Conservation (phyloP, 2,113 vertebrate genomes). For the Heloderma charlesbogerti region DNA sequence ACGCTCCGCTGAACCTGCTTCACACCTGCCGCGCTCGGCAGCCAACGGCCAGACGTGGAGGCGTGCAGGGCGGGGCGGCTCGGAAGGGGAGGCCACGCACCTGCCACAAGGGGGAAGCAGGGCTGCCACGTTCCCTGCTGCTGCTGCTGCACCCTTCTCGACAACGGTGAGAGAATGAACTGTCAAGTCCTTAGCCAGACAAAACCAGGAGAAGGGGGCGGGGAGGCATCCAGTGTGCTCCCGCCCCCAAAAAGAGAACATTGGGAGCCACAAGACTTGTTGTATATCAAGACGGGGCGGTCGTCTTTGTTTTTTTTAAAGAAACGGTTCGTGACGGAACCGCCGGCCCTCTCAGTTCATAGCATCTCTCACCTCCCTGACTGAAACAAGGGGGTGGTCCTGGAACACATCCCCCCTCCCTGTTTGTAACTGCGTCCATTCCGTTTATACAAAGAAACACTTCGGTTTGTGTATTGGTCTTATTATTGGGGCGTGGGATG, state of each 20-base stretch:
- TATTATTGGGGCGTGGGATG: slow-evolving; percentile 55
- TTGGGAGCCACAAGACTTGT: slow-evolving; percentile 11
- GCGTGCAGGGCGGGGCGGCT: slow-evolving; percentile 19
- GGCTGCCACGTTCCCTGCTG: not conserved
- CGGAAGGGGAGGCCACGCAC: not conserved
- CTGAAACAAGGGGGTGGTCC: not conserved
- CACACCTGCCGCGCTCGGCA: slow-evolving; percentile 37
- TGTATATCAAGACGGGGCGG: not conserved
- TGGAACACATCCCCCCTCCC: too few species aligned
- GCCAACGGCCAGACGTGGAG: not conserved
- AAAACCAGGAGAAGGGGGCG: not conserved
- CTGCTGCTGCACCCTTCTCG: too few species aligned
- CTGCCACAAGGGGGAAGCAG: not conserved
- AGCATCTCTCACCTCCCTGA: not conserved
- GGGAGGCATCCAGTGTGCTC: not conserved
- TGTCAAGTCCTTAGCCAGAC: not conserved
- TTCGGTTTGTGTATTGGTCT: slow-evolving; percentile 53
- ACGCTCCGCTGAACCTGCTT: slow-evolving; percentile 34
- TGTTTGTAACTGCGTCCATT: slow-evolving; percentile 52
- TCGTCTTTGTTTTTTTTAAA: slow-evolving; percentile 20
- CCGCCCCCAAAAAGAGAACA: not conserved
- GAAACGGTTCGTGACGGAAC: not conserved
- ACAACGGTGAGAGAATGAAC: not conserved
- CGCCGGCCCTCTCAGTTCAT: not conserved
- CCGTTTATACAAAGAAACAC: slow-evolving; percentile 47